Evolutionary conservation across 2,888 invertebrate genomes (phyloP).

Genomic region (Physocephala rufipes): DNA sequence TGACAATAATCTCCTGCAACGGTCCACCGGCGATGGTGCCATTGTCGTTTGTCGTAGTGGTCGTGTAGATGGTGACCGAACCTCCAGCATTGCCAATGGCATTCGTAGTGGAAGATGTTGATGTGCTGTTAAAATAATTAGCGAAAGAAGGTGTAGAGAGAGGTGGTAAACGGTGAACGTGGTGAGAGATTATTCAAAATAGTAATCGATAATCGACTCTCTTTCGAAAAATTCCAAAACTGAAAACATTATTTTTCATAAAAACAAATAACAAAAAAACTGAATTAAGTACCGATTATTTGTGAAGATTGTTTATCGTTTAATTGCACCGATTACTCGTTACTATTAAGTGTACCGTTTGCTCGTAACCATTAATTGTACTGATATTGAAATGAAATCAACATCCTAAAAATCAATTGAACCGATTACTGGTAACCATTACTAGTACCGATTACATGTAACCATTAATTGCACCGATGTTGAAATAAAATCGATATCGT

Average conservation of each 20-base stretch:
- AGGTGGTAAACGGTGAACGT: background rate
- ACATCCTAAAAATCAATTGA: background rate
- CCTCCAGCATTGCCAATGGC: conserved; percentile 58
- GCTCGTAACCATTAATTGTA: background rate
- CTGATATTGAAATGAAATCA: background rate
- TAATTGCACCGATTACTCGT: background rate
- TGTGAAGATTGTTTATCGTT: background rate
- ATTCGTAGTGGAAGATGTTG: conserved; percentile 65
- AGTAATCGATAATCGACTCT: too few relatives aligned
- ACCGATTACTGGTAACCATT: background rate
- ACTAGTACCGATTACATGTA: too few relatives aligned
- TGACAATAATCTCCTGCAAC: conserved; percentile 65
- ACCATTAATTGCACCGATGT: background rate
- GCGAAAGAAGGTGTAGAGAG: background rate
- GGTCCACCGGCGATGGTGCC: conserved; percentile 60
- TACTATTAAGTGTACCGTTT: too few relatives aligned
- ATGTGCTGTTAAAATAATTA: conserved; percentile 55
- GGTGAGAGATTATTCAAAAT: too few relatives aligned
- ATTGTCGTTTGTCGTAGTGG: conserved; percentile 61
- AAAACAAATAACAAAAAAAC: too few relatives aligned
- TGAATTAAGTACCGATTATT: background rate
- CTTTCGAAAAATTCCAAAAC: too few relatives aligned
- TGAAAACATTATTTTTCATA: background rate
- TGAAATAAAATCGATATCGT: background rate
- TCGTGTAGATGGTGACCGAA: conserved; percentile 62